Conservation (phyloP, 2,888 invertebrate species). For the Athripsodes cinereus region DNA sequence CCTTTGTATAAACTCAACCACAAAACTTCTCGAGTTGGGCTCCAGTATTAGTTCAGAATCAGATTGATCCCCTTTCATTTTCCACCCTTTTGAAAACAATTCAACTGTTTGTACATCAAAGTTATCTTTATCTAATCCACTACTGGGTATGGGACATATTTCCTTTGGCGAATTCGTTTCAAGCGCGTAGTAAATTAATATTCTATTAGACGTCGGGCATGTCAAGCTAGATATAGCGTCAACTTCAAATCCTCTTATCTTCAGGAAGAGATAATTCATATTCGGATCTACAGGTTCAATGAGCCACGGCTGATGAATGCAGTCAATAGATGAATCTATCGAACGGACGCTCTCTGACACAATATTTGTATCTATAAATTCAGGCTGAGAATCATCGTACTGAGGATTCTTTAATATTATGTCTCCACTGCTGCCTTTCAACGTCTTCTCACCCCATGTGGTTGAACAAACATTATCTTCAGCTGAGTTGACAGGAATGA, state of each 20-base stretch:
- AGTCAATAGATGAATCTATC: conserved; percentile 46
- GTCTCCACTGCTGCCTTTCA: conserved; percentile 69
- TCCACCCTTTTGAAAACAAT: conserved; percentile 68
- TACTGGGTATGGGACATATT: conserved; percentile 57
- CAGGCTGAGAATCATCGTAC: conserved; percentile 41
- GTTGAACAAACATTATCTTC: conserved; percentile 57
- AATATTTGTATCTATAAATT: conserved; percentile 43
- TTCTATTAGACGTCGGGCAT: conserved; percentile 64
- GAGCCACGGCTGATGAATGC: conserved; percentile 71
- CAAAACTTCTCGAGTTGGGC: conserved; percentile 62
- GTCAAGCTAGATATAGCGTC: conserved; percentile 42
- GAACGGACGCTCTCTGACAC: conserved; percentile 50
- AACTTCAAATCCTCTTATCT: conserved; percentile 61
- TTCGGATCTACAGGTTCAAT: conserved; percentile 67
- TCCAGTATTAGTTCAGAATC: conserved; percentile 38
- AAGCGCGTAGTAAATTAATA: conserved; percentile 66
- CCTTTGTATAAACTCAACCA: conserved; percentile 67
- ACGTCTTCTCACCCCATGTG: conserved; percentile 57
- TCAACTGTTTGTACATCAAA: conserved; percentile 50
- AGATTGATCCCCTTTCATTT: conserved; percentile 38
- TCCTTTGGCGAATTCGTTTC: conserved; percentile 57
- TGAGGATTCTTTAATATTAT: conserved; percentile 61
- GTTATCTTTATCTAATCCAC: conserved; percentile 28
- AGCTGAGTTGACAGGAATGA: conserved; percentile 51
- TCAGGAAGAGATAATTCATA: conserved; percentile 65